Evolutionary conservation across 1,140 invertebrate genomes (phyloP).

Genomic region (Anadara kagoshimensis): DNA sequence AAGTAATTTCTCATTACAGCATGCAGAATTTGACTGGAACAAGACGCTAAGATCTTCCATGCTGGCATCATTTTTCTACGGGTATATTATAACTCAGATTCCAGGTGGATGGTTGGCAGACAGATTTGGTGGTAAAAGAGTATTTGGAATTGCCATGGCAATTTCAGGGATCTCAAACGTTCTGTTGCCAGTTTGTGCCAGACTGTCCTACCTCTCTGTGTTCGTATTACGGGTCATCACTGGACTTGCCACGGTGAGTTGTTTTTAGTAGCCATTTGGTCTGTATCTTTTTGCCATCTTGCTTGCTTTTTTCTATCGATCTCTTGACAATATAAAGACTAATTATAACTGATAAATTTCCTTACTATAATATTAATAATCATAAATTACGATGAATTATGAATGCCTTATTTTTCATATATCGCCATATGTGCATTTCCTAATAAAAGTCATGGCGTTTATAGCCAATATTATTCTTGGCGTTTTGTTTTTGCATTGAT

Average conservation of each 20-base stretch:
- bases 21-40: constrained; percentile 86
- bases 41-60: constrained; percentile 84
- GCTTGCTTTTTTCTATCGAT: no score
- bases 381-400: no score
- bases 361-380: no score
- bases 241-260: constrained; percentile 56
- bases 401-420: no score
- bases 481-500: no score
- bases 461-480: no score
- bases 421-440: no score
- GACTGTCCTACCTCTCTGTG: constrained; percentile 41
- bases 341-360: no score
- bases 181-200: constrained; percentile 46
- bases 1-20: constrained; percentile 44
- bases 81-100: constrained; percentile 83
- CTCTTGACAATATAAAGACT: no score
- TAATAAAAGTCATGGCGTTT: no score
- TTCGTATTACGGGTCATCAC: constrained; percentile 47
- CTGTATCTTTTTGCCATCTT: no score
- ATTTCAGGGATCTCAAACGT: constrained; percentile 50
- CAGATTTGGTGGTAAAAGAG: constrained; percentile 74
- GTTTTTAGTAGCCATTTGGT: no score
- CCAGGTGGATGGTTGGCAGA: constrained; percentile 82
- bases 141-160: constrained; percentile 51
- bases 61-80: constrained; percentile 90